Evolutionary conservation across 2,888 invertebrate species (phyloP).

Genomic region (Buathra laborator): DNA sequence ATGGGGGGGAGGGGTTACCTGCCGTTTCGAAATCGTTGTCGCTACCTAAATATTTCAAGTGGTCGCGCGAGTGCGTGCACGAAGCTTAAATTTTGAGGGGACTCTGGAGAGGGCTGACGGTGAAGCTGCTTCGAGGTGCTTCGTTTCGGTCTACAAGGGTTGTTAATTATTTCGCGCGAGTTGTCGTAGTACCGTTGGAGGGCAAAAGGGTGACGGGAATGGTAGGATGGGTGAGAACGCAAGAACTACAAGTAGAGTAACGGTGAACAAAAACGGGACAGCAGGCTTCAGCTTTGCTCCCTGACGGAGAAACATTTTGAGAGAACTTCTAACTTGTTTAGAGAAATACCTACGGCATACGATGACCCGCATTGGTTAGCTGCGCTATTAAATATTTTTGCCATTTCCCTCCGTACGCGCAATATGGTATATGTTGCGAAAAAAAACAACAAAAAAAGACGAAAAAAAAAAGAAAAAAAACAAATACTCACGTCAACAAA

Average conservation of each 20-base stretch:
- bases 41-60: constrained; percentile 77
- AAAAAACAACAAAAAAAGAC: not conserved
- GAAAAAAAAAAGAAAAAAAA: not conserved
- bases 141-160: constrained; percentile 72
- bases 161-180: constrained; percentile 83
- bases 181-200: constrained; percentile 65
- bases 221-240: constrained; percentile 68
- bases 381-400: not conserved
- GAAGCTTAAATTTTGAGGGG: constrained; percentile 75
- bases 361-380: constrained; percentile 30
- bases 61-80: constrained; percentile 70
- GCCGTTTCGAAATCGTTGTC: constrained; percentile 72
- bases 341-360: constrained; percentile 5
- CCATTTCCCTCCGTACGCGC: not conserved
- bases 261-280: constrained; percentile 65
- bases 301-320: constrained; percentile 58
- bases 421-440: not conserved
- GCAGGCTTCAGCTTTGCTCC: not conserved
- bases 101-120: constrained; percentile 52
- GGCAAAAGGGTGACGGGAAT: constrained; percentile 29
- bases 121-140: constrained; percentile 49
- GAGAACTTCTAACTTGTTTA: constrained; percentile 19
- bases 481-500: not conserved
- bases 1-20: constrained; percentile 4
- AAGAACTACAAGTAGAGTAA: constrained; percentile 66